phyloP scores from a whole-genome alignment of 2,113 vertebrate genomes.

The Chelonoidis abingdonii region DNA sequence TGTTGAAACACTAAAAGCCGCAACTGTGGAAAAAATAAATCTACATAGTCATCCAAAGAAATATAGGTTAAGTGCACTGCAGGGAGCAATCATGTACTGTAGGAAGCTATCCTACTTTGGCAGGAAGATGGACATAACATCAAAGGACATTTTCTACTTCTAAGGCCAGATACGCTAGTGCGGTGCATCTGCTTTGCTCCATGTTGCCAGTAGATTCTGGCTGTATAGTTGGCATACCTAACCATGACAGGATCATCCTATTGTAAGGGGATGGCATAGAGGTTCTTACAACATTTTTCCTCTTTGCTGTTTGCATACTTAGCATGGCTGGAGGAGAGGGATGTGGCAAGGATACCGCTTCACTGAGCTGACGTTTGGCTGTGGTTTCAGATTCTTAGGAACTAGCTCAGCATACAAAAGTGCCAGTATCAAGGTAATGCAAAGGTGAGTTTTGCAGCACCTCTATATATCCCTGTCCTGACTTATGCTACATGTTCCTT shows the following conservation, averaged over 20 bases:
- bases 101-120: background rate
- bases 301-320: background rate
- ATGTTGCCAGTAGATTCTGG: background rate
- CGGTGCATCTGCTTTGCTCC: background rate
- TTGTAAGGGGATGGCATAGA: background rate
- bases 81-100: background rate
- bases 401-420: background rate
- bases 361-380: background rate
- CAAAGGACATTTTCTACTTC: background rate
- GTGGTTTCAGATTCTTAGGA: background rate
- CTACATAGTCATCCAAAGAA: fast-evolving
- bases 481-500: background rate
- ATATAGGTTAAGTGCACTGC: fast-evolving
- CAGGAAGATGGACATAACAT: constrained; percentile 15
- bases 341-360: background rate
- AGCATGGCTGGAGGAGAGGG: background rate
- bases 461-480: background rate
- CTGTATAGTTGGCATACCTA: fast-evolving
- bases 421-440: background rate
- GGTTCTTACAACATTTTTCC: background rate
- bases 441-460: background rate
- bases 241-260: background rate
- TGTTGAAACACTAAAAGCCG: background rate
- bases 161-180: background rate
- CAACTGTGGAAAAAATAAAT: constrained; percentile 4